Base-by-base conservation (phyloP, 2,888 invertebrate genomes). In the Choreutis nemorana region DNA sequence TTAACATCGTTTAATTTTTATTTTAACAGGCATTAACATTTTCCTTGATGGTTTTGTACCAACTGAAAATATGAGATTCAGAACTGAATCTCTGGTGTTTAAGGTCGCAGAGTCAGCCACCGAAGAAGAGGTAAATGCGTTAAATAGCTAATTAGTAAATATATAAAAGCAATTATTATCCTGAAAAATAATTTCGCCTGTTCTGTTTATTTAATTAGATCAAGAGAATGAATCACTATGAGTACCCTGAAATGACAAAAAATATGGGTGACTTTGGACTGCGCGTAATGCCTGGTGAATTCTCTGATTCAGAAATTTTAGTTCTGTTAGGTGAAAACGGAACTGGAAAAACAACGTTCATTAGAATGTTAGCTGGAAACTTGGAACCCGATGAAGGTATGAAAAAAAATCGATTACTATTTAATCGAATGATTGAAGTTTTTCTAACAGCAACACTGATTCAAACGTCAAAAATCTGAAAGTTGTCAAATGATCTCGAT, bases 21-120 rank as follows among this genome's bases (percentile, higher is more conserved):
- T 33, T 34, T 39, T 48, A 51, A 14, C 42, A 89, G 90, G 91
- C 52, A 99, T 99, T 55, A 99, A 99, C 65, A 98, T 99, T 55
- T 99, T 99, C 82, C 84, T 99, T 53, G 99, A 99, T 68, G 99
- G 99, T 27, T 99, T 97, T 78, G 97, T 99, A 12, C 98, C 98
- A 11, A 98, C 99, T 9, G 99, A 99, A 78, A 99, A 99, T 73
- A 86, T 99, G 78, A 87, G 99, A 57, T 99, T 99, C 83, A 87
- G 99, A 35, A 97, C 99, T 44, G 92, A 94, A 62, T 96, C 97
- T 1, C 80, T 99, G 27, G 91, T 97, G 8, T 99, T 99, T 70
- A 99, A 98, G 81, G 98, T 99, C 1, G 94, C 98, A 0, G 99
- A 99, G 64, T 96, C 96, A 31, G 96, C 97, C 3, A 92, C 89